A percentile compares a stretch with the other conserved stretches of the same genome.
phyloP scores from a whole-genome alignment of 2,797 vertebrate species.

The Furcifer pardalis region DNA sequence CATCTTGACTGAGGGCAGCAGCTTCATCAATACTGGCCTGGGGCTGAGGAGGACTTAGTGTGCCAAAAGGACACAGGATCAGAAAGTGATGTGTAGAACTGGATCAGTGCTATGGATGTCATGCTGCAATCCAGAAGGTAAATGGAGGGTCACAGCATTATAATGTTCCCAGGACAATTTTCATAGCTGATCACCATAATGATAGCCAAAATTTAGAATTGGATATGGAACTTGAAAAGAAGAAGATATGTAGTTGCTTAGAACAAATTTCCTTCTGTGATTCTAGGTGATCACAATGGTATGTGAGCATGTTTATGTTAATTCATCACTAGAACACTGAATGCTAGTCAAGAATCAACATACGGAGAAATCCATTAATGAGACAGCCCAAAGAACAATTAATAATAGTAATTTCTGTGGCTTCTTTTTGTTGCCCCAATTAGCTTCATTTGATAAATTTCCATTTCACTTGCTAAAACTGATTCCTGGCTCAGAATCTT shows the following conservation, averaged over 20 bases:
- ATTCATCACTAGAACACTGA: conserved; percentile 2
- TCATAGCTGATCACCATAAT: too few species aligned
- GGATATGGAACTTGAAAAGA: too few species aligned
- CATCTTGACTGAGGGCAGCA: too few species aligned
- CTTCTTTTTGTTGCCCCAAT: conserved; percentile 18
- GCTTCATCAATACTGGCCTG: too few species aligned
- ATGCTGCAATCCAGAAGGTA: too few species aligned
- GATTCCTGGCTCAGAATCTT: conserved; percentile 17
- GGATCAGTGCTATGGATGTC: too few species aligned
- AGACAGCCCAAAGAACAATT: conserved; percentile 35
- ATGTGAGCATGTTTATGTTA: background rate
- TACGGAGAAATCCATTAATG: conserved; percentile 1
- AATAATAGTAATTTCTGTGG: conserved; percentile 26
- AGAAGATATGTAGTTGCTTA: background rate
- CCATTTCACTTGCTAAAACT: conserved; percentile 33
- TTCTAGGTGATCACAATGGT: background rate
- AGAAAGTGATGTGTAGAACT: too few species aligned
- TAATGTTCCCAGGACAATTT: too few species aligned
- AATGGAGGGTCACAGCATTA: too few species aligned
- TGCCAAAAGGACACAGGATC: too few species aligned
- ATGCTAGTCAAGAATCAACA: conserved; percentile 12
- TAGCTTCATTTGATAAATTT: conserved; percentile 31
- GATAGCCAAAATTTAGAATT: too few species aligned
- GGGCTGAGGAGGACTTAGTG: too few species aligned
- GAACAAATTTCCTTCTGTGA: background rate